A percentile compares a stretch with the other conserved stretches of the same genome.
phyloP scores from a whole-genome alignment of 2,888 invertebrate species.

The Phymatocera aterrima region DNA sequence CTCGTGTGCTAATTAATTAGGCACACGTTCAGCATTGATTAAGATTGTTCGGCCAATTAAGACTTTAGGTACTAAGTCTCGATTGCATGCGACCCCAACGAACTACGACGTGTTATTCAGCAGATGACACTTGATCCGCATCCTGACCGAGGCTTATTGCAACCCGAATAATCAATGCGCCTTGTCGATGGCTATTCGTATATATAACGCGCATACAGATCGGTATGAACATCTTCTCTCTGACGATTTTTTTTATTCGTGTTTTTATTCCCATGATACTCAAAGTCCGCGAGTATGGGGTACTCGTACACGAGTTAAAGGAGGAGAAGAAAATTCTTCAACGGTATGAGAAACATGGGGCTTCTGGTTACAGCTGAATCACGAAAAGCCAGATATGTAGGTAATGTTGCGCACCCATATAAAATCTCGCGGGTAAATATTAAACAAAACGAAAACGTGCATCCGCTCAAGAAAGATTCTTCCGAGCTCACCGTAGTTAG shows the following conservation, averaged over 20 bases:
- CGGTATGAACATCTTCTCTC: not conserved
- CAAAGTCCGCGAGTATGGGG: too few species aligned
- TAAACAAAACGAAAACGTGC: not conserved
- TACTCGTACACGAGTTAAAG: too few species aligned
- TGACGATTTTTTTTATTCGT: not conserved
- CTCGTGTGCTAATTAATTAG: slow-evolving; percentile 70
- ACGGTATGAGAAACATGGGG: slow-evolving; percentile 6
- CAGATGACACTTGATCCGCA: not conserved
- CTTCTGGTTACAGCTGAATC: not conserved
- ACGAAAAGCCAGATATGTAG: not conserved
- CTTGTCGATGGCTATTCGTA: not conserved
- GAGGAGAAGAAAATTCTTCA: not conserved
- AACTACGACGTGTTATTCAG: slow-evolving; percentile 20
- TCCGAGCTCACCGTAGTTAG: too few species aligned
- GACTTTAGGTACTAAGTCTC: slow-evolving; percentile 65
- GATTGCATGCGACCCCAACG: not conserved
- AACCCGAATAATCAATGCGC: not conserved
- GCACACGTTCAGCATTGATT: slow-evolving; percentile 62
- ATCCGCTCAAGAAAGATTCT: not conserved
- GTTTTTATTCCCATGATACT: not conserved
- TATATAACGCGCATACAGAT: not conserved
- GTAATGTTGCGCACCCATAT: not conserved
- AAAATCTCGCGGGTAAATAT: not conserved
- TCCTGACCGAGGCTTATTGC: not conserved
- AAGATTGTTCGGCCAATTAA: slow-evolving; percentile 67